Evolutionary conservation across 2,888 invertebrate species (phyloP), one percentile per base, ranked within the genome.

Genomic region (Caenorhabditis drosophilae): DNA sequence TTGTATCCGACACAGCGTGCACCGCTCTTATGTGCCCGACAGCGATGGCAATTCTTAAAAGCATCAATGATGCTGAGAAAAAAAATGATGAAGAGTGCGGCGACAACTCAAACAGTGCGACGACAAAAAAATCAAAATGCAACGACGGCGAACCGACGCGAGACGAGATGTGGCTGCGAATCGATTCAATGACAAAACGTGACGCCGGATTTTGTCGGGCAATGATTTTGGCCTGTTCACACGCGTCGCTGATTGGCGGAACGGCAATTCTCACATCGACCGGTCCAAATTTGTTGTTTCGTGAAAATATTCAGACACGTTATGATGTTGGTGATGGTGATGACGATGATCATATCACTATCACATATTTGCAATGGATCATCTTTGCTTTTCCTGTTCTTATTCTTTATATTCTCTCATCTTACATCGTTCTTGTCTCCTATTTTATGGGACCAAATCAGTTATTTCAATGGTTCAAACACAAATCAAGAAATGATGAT

Each of bases 1-100:
- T 72, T 25, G 60, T 72, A 18, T 72, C 75, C 27, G 82, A 83
- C 66, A 76, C 82, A 3, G 82, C 83, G 1, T 72, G 77, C 22
- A 72, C 92, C 0, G 92, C 92, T 1, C 92, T 93, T 92, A 92
- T 93, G 92, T 90, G 92, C 61, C 92, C 93, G 0, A 93, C 93
- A 67, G 90, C 92, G 16, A 89, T 91, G 66, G 92, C 92, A 22
- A 91, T 92, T 3, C 85, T 93, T 35, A 60, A 51, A 48, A 66
- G 62, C 18, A 56, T 67, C 48, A 18, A 51, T 20, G 64, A 67
- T 26, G 67, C 67, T 2, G 50, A 62, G 22, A 52, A 56, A 16
- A 34, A 35, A 16, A 56, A 53, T 38, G 41, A 53, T 11, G 61
- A 46, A 11, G 55, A 61, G 1, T 31, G 22, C 27, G 53, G 55